A percentile compares a stretch with the other conserved stretches of the same genome.
These are phyloP conservation scores for Gobiocypris rarus DNA, from an alignment of 2,113 vertebrate genomes.

Conservation along the genomic window DNA sequence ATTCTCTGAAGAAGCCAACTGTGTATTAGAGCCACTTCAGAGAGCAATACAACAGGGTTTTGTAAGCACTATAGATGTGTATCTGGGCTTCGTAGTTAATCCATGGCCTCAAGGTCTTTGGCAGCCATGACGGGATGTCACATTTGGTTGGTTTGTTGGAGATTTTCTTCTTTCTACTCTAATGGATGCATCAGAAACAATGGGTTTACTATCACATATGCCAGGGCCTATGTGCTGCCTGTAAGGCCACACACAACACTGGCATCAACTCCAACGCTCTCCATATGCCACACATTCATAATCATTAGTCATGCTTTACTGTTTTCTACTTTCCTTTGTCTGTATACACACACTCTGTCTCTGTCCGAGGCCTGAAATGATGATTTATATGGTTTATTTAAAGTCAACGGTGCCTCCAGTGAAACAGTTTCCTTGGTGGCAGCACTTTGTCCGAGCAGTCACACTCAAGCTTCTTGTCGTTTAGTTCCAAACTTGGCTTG, in stretches of 20 bases:
- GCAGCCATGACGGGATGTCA: constrained; percentile 14
- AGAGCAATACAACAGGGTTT: background rate
- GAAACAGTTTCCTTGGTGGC: constrained; percentile 34
- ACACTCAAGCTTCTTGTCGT: constrained; percentile 11
- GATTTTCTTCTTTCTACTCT: constrained; percentile 24
- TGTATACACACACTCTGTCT: constrained; percentile 15
- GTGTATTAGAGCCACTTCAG: constrained; percentile 14
- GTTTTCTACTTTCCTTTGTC: constrained; percentile 41
- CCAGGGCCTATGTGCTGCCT: constrained; percentile 12
- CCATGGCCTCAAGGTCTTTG: constrained; percentile 38
- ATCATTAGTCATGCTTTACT: constrained; percentile 56
- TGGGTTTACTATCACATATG: constrained; percentile 17
- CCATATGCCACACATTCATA: constrained; percentile 49
- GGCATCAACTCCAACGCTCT: background rate
- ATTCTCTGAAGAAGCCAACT: constrained; percentile 13
- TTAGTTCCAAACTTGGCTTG: constrained; percentile 11
- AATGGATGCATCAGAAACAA: constrained; percentile 24
- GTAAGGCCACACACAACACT: constrained; percentile 29
- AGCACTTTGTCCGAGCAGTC: constrained; percentile 21
- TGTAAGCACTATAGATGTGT: constrained; percentile 26
- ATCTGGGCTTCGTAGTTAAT: constrained; percentile 29
- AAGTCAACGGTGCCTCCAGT: constrained; percentile 34
- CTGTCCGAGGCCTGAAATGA: constrained; percentile 28
- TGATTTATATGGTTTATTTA: constrained; percentile 54
- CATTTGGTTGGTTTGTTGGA: constrained; percentile 26